A percentile compares a stretch with the other conserved stretches of the same genome.
Conservation (phyloP, 2,797 vertebrate species). For the Tiaroga cobitis region DNA sequence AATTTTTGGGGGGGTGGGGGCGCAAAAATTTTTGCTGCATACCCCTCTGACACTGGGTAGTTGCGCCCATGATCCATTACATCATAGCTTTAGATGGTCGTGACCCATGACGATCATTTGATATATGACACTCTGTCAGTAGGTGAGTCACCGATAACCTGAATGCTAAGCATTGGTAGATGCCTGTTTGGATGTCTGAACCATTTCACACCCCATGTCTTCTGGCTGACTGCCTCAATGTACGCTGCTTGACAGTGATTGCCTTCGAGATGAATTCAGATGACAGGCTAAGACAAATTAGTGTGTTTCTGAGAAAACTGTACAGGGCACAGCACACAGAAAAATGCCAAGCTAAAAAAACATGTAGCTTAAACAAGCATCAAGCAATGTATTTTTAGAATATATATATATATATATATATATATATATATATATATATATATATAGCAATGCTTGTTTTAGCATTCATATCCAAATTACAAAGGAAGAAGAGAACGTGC, state of each 20-base stretch:
- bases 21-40: no score
- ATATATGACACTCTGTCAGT: not conserved
- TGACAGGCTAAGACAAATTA: slow-evolving; percentile 5
- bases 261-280: not conserved
- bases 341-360: not conserved
- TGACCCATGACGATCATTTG: not conserved
- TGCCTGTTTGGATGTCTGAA: slow-evolving; percentile 10
- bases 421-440: no score
- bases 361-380: slow-evolving; percentile 27
- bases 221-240: slow-evolving; percentile 2
- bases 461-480: slow-evolving; percentile 43
- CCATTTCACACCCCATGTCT: not conserved
- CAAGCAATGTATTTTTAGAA: not conserved
- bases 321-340: not conserved
- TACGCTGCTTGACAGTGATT: not conserved
- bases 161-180: not conserved
- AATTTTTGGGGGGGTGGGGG: no score
- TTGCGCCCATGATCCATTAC: no score
- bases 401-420: not conserved
- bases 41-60: no score
- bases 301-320: slow-evolving; percentile 20
- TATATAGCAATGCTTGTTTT: slow-evolving; percentile 44
- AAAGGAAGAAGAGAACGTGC: slow-evolving; percentile 52
- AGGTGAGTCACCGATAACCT: slow-evolving; percentile 2
- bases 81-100: not conserved